A percentile compares a stretch with the other conserved stretches of the same genome.
Evolutionary conservation across 2,113 vertebrate species (phyloP).

Genomic region (Megaceryle torquata): DNA sequence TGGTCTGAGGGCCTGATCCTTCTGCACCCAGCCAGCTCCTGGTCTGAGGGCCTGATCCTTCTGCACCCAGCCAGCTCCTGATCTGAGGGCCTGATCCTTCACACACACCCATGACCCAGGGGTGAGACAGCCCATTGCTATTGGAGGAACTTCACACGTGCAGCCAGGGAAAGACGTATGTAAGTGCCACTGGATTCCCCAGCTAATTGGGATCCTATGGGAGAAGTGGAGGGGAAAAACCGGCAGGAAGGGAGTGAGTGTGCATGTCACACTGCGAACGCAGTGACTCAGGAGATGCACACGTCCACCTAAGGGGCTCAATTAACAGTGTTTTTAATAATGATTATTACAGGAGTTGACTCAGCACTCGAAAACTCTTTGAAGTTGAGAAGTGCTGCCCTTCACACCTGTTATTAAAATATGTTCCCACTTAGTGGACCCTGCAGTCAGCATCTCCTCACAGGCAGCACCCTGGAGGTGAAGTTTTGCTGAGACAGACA

Average conservation of each 20-base stretch:
- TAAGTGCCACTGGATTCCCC: neutral
- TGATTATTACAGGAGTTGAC: conserved; percentile 32
- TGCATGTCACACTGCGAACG: neutral
- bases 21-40: too few relatives aligned
- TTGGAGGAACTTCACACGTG: conserved; percentile 1
- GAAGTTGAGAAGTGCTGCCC: neutral
- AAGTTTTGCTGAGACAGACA: conserved; percentile 31
- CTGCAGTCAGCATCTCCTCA: conserved; percentile 28
- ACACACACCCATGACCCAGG: neutral
- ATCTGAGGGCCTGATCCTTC: neutral
- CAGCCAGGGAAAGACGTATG: neutral
- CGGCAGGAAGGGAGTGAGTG: conserved; percentile 35
- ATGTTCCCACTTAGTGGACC: conserved; percentile 45
- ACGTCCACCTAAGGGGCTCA: conserved; percentile 31
- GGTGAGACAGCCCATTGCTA: conserved; percentile 41
- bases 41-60: too few relatives aligned
- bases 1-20: too few relatives aligned
- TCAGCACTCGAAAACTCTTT: conserved; percentile 21
- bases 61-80: neutral
- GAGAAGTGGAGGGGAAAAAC: conserved; percentile 34
- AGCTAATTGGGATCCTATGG: neutral
- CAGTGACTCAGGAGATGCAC: conserved; percentile 40
- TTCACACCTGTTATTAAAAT: conserved; percentile 48
- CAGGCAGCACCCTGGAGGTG: neutral
- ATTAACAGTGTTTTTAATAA: conserved; percentile 42